These are phyloP conservation scores for Bovichtus variegatus DNA, from an alignment of 2,797 vertebrate species.

Conservation along the genomic window DNA sequence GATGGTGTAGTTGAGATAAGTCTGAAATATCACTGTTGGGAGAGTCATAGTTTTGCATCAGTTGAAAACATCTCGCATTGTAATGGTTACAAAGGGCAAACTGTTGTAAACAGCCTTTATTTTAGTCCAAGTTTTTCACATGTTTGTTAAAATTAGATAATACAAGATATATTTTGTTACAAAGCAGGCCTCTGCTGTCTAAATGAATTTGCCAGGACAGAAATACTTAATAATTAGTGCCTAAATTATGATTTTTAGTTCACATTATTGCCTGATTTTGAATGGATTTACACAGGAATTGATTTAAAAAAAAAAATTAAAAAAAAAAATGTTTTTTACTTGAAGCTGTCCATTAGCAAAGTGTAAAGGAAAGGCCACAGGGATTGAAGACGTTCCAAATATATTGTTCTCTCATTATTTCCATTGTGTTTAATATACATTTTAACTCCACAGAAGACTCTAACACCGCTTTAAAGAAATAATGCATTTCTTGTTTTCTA, in stretches of 20 bases:
- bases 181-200: conserved; percentile 19
- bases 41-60: conserved; percentile 31
- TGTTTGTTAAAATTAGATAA: conserved; percentile 27
- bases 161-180: conserved; percentile 58
- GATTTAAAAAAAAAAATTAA: no score
- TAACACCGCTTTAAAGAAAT: neutral
- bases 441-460: neutral
- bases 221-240: conserved; percentile 47
- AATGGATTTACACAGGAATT: conserved; percentile 17
- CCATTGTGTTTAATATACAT: neutral
- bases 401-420: neutral
- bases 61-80: conserved; percentile 34
- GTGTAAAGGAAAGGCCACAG: neutral
- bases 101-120: conserved; percentile 42
- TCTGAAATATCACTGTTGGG: conserved; percentile 37
- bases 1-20: conserved; percentile 23
- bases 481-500: neutral
- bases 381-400: neutral
- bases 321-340: neutral
- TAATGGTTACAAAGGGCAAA: neutral
- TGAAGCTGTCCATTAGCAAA: conserved; percentile 13
- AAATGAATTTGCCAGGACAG: conserved; percentile 25
- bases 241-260: conserved; percentile 45
- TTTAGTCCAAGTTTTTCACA: conserved; percentile 38
- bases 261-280: conserved; percentile 31